Evolutionary conservation across 2,113 vertebrate species (phyloP), one percentile per base, ranked within the genome.

Genomic region (Chloroceryle aenea): DNA sequence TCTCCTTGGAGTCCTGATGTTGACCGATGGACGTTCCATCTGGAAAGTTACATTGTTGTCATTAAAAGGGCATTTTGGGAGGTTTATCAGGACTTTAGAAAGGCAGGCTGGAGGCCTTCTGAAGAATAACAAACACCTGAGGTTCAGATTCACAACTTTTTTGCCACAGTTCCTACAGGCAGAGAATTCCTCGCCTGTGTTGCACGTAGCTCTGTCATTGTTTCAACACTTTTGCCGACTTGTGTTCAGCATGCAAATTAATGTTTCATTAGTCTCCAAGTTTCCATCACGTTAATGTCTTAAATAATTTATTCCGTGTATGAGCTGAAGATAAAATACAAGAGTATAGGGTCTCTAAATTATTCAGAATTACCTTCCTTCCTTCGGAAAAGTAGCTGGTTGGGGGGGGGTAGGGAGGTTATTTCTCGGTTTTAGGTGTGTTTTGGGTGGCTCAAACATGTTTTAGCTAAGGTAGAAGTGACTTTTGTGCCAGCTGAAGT

Each of bases 221-320:
- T 85, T 93, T 87, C 90, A 48, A 63, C 75, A 87, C 77, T 89
- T 95, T 84, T 92, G 59, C 68, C 81, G 94, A 13, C 95, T 88
- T 95, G 93, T 84, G 11, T 89, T 95, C 91, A 91, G 90, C 87
- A 94, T 95, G 87, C 87, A 95, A 91, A 97, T 97, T 85, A 96
- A 97, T 96, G 94, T 95, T 97, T 97, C 89, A 97, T 95, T 97
- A 96, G 94, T 87, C 91, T 91, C 93, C 85, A 91, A 95, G 95
- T 97, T 96, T 97, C 96, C 95, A 91, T 96, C 92, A 3, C 77
- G 61, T 87, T 96, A 75, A 82, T 89, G 80, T 82, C 79, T 42
- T 95, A 87, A 96, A 96, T 96, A 87, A 96, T 97, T 97, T 38
- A 97, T 96, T 89, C 68, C n/a, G 73, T 92, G 88, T 76, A 84